Conservation (phyloP, 2,888 invertebrate genomes). For the Oxytorus armatus region DNA sequence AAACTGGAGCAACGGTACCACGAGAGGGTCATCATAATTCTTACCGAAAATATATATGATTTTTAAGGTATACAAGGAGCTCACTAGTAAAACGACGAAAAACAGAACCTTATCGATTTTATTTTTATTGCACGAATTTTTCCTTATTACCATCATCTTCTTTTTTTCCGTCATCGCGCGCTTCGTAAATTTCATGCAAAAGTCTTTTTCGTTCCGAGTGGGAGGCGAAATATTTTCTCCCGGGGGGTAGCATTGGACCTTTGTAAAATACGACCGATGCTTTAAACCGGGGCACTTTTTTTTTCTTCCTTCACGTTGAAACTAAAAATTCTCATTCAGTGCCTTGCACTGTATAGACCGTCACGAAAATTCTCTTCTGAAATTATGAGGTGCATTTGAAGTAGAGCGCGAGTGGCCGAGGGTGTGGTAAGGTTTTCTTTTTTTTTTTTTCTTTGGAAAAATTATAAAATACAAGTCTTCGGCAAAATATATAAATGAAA, state of each 20-base stretch:
- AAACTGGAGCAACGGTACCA: slow-evolving; percentile 76
- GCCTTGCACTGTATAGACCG: no score
- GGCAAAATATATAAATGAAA: no score
- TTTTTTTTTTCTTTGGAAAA: no score
- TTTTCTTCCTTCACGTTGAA: slow-evolving; percentile 28
- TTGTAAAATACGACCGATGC: slow-evolving; percentile 73
- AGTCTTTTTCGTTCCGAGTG: slow-evolving; percentile 24
- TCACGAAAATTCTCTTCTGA: neutral
- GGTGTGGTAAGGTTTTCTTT: no score
- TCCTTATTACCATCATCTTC: slow-evolving; percentile 39
- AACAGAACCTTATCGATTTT: slow-evolving; percentile 67
- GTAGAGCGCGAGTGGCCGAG: neutral
- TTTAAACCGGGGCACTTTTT: slow-evolving; percentile 76
- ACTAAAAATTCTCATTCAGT: slow-evolving; percentile 39
- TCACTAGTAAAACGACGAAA: slow-evolving; percentile 15
- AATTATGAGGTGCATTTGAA: neutral
- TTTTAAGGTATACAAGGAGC: slow-evolving; percentile 38
- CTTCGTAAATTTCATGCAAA: neutral
- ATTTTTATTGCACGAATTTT: slow-evolving; percentile 63
- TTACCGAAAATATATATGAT: slow-evolving; percentile 61
- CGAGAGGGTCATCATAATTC: slow-evolving; percentile 68
- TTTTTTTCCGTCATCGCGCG: slow-evolving; percentile 57
- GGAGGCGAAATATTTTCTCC: slow-evolving; percentile 10
- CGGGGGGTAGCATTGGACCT: no score
- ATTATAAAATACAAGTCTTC: no score